Conservation (phyloP, 2,797 vertebrate species). For the Cephalopachus bancanus region DNA sequence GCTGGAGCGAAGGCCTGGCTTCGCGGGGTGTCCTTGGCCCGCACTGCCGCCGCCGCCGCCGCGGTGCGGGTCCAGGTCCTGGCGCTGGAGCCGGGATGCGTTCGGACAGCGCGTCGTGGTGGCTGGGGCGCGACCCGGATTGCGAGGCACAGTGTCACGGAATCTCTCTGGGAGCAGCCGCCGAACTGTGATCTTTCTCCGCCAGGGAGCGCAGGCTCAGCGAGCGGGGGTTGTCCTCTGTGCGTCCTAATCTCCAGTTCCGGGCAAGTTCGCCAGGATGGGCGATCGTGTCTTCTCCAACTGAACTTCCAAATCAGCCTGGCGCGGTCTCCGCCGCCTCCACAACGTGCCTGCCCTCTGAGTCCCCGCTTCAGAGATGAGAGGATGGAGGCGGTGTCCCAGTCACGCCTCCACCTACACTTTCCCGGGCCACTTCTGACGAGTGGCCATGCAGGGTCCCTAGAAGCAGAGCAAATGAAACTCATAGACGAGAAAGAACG, state of each 20-base stretch:
- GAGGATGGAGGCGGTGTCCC: not conserved
- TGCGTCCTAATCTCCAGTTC: not conserved
- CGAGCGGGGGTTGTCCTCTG: not conserved
- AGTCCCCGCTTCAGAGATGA: not conserved
- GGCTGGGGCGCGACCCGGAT: not conserved
- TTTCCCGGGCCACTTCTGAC: not conserved
- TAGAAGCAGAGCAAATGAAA: not conserved
- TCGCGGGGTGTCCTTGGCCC: rapidly evolving
- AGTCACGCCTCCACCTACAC: no score
- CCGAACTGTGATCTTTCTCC: not conserved
- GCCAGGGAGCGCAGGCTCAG: not conserved
- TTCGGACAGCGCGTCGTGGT: no score
- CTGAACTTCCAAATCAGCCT: not conserved
- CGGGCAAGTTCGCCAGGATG: rapidly evolving
- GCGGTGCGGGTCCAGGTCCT: not conserved
- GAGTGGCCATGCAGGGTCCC: not conserved
- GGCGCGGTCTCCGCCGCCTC: not conserved
- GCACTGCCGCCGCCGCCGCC: not conserved
- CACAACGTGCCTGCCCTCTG: not conserved
- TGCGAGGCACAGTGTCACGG: rapidly evolving
- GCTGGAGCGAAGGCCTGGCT: not conserved
- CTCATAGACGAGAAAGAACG: no score
- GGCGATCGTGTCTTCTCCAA: not conserved
- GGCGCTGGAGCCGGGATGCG: not conserved
- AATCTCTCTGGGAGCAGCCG: rapidly evolving